Evolutionary conservation across 1,140 invertebrate genomes (phyloP).

Genomic region (Mizuhopecten yessoensis): DNA sequence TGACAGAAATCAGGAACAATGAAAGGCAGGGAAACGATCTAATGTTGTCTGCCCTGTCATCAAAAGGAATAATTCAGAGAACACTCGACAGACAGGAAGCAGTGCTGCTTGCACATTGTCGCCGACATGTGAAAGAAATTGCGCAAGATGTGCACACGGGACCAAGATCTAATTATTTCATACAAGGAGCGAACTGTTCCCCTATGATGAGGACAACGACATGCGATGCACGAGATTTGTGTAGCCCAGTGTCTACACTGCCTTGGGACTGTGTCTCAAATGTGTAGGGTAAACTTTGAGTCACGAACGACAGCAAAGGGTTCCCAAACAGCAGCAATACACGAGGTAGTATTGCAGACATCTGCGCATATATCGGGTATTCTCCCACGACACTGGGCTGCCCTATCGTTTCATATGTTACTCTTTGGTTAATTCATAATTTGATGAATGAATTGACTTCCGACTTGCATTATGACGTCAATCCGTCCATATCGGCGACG

Average conservation of each 20-base stretch:
- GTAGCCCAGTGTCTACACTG: neutral
- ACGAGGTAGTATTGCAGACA: neutral
- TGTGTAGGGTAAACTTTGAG: neutral
- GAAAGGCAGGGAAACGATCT: neutral
- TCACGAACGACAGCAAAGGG: constrained; percentile 22
- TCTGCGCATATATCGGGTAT: neutral
- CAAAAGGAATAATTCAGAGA: neutral
- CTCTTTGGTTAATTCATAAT: neutral
- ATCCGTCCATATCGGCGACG: too few species aligned
- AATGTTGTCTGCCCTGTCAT: neutral
- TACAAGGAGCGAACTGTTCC: neutral
- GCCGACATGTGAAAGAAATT: neutral
- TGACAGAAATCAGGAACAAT: neutral
- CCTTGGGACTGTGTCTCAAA: neutral
- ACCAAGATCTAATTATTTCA: neutral
- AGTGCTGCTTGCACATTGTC: neutral
- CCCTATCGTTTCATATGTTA: too few species aligned
- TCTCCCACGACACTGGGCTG: too few species aligned
- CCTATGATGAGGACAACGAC: neutral
- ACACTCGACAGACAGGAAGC: neutral
- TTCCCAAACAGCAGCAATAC: neutral
- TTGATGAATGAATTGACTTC: neutral
- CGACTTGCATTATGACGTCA: too few species aligned
- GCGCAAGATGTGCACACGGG: neutral
- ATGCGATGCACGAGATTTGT: neutral